Evolutionary conservation across 2,797 vertebrate species (phyloP).

Genomic region (Pelodytes ibericus): DNA sequence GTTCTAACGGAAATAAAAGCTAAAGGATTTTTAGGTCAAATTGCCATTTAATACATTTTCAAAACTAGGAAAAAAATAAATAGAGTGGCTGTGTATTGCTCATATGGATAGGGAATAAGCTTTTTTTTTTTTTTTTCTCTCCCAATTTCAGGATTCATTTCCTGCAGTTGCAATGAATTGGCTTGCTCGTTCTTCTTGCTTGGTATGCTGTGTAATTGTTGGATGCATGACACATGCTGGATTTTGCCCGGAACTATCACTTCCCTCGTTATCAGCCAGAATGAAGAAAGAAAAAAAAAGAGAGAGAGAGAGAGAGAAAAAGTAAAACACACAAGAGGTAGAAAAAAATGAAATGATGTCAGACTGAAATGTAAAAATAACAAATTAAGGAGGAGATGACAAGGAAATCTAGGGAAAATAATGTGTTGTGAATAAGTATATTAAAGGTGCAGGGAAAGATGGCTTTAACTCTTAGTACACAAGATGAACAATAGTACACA

Average conservation of each 20-base stretch:
- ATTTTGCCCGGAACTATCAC: conserved; percentile 3
- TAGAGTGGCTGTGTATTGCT: conserved; percentile 66
- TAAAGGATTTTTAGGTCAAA: conserved; percentile 77
- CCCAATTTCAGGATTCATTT: conserved; percentile 48
- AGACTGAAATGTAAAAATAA: not conserved
- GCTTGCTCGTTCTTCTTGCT: conserved; percentile 23
- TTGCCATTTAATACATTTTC: conserved; percentile 79
- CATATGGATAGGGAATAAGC: conserved; percentile 61
- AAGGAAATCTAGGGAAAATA: not conserved
- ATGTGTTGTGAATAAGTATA: too few species aligned
- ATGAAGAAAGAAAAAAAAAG: not conserved
- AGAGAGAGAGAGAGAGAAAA: too few species aligned
- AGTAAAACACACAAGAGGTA: not conserved
- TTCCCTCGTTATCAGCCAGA: conserved; percentile 1
- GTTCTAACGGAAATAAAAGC: conserved; percentile 72
- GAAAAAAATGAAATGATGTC: not conserved
- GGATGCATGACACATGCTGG: conserved; percentile 9
- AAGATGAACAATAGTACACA: too few species aligned
- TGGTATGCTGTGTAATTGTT: conserved; percentile 22
- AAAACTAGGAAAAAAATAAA: conserved; percentile 73
- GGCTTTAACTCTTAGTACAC: too few species aligned
- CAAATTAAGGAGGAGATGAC: not conserved
- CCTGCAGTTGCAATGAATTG: conserved; percentile 1
- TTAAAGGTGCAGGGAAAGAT: too few species aligned
- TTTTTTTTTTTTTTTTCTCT: conserved; percentile 27